These are phyloP conservation scores for Osmerus eperlanus DNA, from an alignment of 2,113 vertebrate species.

Conservation along the genomic window DNA sequence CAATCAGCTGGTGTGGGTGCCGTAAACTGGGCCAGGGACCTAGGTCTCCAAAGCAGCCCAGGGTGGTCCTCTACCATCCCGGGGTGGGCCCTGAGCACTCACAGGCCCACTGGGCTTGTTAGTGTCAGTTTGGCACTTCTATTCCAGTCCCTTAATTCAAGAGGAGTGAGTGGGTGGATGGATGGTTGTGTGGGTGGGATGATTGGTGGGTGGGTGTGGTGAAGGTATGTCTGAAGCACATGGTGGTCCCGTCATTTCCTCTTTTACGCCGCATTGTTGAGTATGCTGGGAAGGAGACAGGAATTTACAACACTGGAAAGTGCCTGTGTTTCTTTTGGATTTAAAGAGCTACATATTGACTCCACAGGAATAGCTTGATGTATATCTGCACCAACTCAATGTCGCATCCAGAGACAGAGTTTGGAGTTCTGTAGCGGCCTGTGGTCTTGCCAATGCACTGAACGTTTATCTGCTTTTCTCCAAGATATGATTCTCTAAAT, in stretches of 20 bases:
- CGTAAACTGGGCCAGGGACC: slow-evolving; percentile 60
- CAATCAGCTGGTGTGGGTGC: slow-evolving; percentile 44
- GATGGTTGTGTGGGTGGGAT: slow-evolving; percentile 29
- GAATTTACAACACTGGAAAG: slow-evolving; percentile 62
- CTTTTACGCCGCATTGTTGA: slow-evolving; percentile 22
- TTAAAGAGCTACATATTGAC: slow-evolving; percentile 37
- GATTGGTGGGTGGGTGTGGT: slow-evolving; percentile 43
- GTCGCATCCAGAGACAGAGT: too few species aligned
- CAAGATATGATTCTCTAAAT: slow-evolving; percentile 1
- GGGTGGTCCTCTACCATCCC: slow-evolving; percentile 66
- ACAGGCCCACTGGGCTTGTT: slow-evolving; percentile 55
- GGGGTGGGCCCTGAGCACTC: slow-evolving; percentile 61
- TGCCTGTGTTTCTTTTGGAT: slow-evolving; percentile 31
- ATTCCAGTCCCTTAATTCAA: slow-evolving; percentile 56
- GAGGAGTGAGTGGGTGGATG: slow-evolving; percentile 45
- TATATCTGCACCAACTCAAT: neutral
- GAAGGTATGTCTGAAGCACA: slow-evolving; percentile 51
- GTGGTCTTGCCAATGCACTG: too few species aligned
- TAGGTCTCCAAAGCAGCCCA: slow-evolving; percentile 36
- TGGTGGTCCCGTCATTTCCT: slow-evolving; percentile 62
- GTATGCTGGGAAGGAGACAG: slow-evolving; percentile 31
- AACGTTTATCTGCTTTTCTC: neutral
- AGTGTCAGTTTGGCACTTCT: slow-evolving; percentile 62
- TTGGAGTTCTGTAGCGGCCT: too few species aligned
- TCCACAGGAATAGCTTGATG: slow-evolving; percentile 19